phyloP scores from a whole-genome alignment of 2,113 vertebrate species.

The Myocastor coypus region DNA sequence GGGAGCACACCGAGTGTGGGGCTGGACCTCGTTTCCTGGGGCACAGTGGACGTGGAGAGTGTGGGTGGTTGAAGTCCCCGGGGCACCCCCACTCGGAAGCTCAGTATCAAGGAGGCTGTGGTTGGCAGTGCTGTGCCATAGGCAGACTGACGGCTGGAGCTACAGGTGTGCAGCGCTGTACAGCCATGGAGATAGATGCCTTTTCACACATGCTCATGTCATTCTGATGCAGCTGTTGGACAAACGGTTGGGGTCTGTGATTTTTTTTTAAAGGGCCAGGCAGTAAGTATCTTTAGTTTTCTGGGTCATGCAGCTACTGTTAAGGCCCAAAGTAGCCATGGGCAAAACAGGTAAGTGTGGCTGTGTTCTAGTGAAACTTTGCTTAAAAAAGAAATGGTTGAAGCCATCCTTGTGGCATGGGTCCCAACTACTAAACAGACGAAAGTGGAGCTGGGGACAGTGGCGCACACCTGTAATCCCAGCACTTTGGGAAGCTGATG shows the following conservation, averaged over 20 bases:
- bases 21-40: background rate
- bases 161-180: background rate
- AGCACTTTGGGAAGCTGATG: background rate
- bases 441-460: background rate
- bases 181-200: background rate
- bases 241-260: background rate
- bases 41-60: accelerated
- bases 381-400: background rate
- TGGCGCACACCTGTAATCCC: background rate
- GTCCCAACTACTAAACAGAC: background rate
- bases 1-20: background rate
- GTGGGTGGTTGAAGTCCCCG: background rate
- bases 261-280: background rate
- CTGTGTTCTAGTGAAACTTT: background rate
- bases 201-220: background rate
- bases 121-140: accelerated
- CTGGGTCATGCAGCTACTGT: background rate
- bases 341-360: accelerated
- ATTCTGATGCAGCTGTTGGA: background rate
- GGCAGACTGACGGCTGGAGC: accelerated
- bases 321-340: background rate
- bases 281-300: background rate
- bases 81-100: background rate
- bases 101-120: background rate
- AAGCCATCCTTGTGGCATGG: background rate